Percentiles rank a stretch among this genome's conserved stretches.
Conservation (phyloP, 2,797 vertebrate genomes). For the Acipenser oxyrinchus region DNA sequence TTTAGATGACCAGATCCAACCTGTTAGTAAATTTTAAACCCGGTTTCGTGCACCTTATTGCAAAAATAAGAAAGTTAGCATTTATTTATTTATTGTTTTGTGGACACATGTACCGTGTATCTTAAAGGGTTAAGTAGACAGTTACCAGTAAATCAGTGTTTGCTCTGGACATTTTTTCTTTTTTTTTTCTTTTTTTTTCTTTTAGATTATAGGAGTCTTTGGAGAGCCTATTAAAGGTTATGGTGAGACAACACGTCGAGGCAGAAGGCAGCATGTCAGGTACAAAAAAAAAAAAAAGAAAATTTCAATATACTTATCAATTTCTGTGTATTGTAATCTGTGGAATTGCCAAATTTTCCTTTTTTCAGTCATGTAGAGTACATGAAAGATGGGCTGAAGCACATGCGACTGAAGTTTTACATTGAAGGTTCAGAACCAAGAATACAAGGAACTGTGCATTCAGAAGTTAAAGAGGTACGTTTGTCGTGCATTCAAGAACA, state of each 20-base stretch:
- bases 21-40: too few relatives aligned
- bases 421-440: constrained; percentile 85
- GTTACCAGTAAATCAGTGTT: too few relatives aligned
- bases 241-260: constrained; percentile 77
- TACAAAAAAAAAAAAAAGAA: constrained; percentile 35
- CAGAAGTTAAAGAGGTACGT: constrained; percentile 80
- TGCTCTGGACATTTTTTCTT: not conserved
- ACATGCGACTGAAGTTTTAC: constrained; percentile 86
- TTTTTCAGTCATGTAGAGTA: constrained; percentile 74
- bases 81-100: too few relatives aligned
- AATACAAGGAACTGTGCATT: constrained; percentile 77
- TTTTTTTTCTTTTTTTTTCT: constrained; percentile 11
- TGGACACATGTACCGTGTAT: not conserved
- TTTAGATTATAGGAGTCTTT: constrained; percentile 77
- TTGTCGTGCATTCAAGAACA: not conserved
- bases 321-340: not conserved
- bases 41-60: too few relatives aligned
- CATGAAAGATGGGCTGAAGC: constrained; percentile 73
- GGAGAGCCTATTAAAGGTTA: constrained; percentile 88
- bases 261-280: constrained; percentile 86
- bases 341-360: constrained; percentile 3
- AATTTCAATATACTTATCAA: accelerated
- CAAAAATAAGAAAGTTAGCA: too few relatives aligned
- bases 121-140: too few relatives aligned
- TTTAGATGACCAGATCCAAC: too few relatives aligned